Base-by-base conservation (phyloP, 2,797 vertebrate species). In the Pseudochirops cupreus region DNA sequence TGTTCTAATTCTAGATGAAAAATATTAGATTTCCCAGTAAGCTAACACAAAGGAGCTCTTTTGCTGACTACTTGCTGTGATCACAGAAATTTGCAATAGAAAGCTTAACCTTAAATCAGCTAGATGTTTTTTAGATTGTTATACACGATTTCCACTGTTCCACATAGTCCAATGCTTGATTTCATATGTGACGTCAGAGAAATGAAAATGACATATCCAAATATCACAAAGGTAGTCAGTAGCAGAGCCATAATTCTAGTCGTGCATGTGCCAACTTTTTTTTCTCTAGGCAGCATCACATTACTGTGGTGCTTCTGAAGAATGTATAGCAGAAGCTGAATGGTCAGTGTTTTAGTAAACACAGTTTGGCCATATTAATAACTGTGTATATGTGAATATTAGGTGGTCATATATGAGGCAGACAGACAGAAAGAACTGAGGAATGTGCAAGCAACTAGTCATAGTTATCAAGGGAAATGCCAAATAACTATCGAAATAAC, bases 131-230 rank as follows among this genome's bases (percentile, higher is more conserved):
- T 53, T 6, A 53, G 6, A 53, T 53, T 53, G 53, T 53, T 53
- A 53, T 53, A 53, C 53, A 53, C 53, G n/a, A 82, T 52, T 91
- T 16, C 14, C 0, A 0, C 39, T 21, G 74, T 87, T 3, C 39
- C 21, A 0, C 0, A 1, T 31, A 0, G 13, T 82, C n/a, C n/a
- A 82, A 1, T 39, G 2, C 67, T 82, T 82, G n/a, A 39, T 24
- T 39, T 82, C 67, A 9, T 0, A 24, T 24, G 11, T 21, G 5
- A 39, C 18, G 7, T 11, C n/a, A 46, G n/a, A 39, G 7, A 18
- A 82, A 46, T 82, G 67, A 24, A 82, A 39, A 82, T 82, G 16
- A 82, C n/a, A 9, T 39, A 16, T 74, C n/a, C n/a, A 74, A 9
- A 21, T 39, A 74, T 21, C 7, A 21, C n/a, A 39, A 46, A 82